Percentiles rank a stretch among this genome's conserved stretches.
Evolutionary conservation across 2,113 vertebrate species (phyloP).

Genomic region (Nothocercus nigrocapillus): DNA sequence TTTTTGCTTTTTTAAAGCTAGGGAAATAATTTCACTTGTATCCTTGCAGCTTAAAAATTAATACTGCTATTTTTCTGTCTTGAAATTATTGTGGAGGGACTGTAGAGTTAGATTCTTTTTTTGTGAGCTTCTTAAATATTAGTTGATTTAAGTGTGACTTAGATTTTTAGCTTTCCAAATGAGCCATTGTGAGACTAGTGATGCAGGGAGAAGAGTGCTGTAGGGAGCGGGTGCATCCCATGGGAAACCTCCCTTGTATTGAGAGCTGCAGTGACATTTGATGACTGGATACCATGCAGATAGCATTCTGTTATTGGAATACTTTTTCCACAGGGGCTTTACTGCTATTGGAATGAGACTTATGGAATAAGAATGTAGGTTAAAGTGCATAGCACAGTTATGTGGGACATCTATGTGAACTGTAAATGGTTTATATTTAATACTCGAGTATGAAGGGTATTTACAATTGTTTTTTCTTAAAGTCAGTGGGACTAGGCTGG

Average conservation of each 20-base stretch:
- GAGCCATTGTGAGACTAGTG: background rate
- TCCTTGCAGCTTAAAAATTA: background rate
- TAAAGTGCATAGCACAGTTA: conserved; percentile 62
- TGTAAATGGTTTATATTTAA: conserved; percentile 72
- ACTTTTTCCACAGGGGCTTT: conserved; percentile 69
- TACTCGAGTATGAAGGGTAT: conserved; percentile 58
- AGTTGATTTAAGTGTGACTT: background rate
- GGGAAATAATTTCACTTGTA: background rate
- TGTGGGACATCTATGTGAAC: conserved; percentile 63
- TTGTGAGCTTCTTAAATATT: background rate
- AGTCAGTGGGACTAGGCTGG: conserved; percentile 15
- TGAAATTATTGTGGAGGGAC: background rate
- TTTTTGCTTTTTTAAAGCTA: background rate
- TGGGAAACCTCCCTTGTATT: conserved; percentile 12
- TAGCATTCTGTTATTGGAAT: conserved; percentile 69
- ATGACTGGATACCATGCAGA: conserved; percentile 64
- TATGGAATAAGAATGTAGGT: conserved; percentile 68
- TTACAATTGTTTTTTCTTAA: conserved; percentile 70
- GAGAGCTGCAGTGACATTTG: conserved; percentile 53
- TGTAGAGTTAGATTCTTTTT: background rate
- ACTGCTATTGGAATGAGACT: conserved; percentile 62
- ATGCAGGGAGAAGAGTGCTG: background rate
- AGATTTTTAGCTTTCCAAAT: background rate
- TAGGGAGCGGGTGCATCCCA: background rate
- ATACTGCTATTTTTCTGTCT: background rate